Evolutionary conservation across 2,888 invertebrate genomes (phyloP).

Genomic region (Argyresthia albistria): DNA sequence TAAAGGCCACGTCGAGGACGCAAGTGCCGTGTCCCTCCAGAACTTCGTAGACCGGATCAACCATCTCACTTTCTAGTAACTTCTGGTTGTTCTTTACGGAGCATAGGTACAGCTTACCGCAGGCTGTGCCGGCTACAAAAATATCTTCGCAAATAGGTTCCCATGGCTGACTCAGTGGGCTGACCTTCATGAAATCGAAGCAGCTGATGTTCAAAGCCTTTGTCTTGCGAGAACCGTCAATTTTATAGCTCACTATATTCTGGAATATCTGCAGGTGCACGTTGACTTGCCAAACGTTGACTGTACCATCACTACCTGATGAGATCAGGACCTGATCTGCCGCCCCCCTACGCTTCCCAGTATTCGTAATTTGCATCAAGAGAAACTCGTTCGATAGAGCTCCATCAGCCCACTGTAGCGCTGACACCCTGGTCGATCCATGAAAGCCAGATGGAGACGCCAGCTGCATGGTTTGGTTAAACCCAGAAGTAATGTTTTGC

Average conservation of each 20-base stretch:
- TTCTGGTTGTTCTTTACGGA: conserved; percentile 23
- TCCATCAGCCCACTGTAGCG: conserved; percentile 43
- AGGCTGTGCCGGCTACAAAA: conserved; percentile 45
- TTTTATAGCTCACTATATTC: conserved; percentile 30
- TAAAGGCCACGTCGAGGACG: conserved; percentile 42
- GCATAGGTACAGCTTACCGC: conserved; percentile 39
- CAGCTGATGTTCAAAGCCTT: conserved; percentile 38
- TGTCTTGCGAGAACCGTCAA: conserved; percentile 35
- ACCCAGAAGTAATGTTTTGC: conserved; percentile 14
- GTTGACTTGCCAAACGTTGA: conserved; percentile 54
- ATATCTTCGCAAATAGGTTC: conserved; percentile 36
- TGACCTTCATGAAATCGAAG: conserved; percentile 46
- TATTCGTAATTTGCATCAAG: conserved; percentile 36
- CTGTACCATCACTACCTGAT: conserved; percentile 32
- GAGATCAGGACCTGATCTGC: conserved; percentile 42
- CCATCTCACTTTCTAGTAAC: conserved; percentile 15
- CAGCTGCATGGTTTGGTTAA: conserved; percentile 26
- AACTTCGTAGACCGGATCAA: conserved; percentile 42
- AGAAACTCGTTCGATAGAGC: conserved; percentile 34
- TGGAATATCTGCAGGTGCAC: conserved; percentile 35
- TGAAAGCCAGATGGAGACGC: conserved; percentile 42
- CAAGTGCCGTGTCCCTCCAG: conserved; percentile 39
- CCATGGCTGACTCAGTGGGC: conserved; percentile 31
- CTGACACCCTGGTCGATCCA: conserved; percentile 25
- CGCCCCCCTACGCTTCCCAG: conserved; percentile 40